Conservation (phyloP, 1,140 invertebrate genomes). For the Brachionus angularis region DNA sequence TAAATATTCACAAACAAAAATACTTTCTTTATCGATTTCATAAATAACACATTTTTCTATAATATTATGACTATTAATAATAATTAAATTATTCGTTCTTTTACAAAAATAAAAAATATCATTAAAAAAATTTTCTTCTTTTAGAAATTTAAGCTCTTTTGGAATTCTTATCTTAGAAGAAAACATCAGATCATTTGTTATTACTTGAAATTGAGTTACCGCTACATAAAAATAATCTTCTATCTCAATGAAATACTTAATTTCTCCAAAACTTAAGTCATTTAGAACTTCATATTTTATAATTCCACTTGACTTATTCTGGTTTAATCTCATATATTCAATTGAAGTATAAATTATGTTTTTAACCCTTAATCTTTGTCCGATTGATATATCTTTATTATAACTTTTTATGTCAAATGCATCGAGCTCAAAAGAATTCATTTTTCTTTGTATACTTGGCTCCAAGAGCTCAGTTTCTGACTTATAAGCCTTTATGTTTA, state of each 20-base stretch:
- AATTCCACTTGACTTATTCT: slow-evolving; percentile 1
- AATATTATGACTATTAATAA: slow-evolving; percentile 10
- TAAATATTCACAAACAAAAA: slow-evolving; percentile 15
- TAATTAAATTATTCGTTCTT: slow-evolving; percentile 16
- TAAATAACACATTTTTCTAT: slow-evolving; percentile 19
- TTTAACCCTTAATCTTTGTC: slow-evolving; percentile 25
- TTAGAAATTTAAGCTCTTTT: neutral
- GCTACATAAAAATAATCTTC: slow-evolving; percentile 18
- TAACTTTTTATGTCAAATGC: neutral
- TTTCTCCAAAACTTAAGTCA: neutral
- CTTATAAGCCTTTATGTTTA: neutral
- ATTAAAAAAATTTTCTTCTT: slow-evolving; percentile 17
- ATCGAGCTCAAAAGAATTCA: neutral
- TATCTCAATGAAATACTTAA: neutral
- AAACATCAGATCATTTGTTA: neutral
- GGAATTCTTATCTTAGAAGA: neutral
- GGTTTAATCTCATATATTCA: too few relatives aligned
- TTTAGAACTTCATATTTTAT: slow-evolving; percentile 9
- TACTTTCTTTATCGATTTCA: neutral
- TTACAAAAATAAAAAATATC: slow-evolving; percentile 5
- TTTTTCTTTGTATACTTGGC: slow-evolving; percentile 7
- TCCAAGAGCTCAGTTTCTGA: neutral
- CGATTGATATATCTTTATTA: neutral
- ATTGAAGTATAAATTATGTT: slow-evolving; percentile 19
- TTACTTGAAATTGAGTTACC: neutral